Conservation (phyloP, 1,140 invertebrate genomes). For the Zaprionus africanus region DNA sequence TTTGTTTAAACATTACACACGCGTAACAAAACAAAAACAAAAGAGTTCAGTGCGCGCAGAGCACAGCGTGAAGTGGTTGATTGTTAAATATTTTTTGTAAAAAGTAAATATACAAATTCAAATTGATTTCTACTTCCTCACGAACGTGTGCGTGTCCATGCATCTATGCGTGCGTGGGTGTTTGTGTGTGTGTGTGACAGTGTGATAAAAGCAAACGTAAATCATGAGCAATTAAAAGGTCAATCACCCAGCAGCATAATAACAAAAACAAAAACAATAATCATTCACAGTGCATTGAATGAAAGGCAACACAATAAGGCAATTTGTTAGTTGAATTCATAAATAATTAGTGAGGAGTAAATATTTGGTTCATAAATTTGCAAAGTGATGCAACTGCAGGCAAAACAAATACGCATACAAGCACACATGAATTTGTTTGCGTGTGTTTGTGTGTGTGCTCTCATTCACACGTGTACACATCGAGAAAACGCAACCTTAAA, state of each 20-base stretch:
- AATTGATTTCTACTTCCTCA: constrained; percentile 29
- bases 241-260: constrained; percentile 49
- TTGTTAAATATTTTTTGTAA: constrained; percentile 9
- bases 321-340: constrained; percentile 23
- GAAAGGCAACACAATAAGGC: constrained; percentile 11
- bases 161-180: constrained; percentile 16
- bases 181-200: constrained; percentile 25
- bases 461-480: constrained; percentile 24
- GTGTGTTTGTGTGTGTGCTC: constrained; percentile 1
- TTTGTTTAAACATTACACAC: constrained; percentile 28
- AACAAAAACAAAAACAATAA: constrained; percentile 22
- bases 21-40: constrained; percentile 7
- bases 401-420: constrained; percentile 26
- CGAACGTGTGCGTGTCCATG: not conserved
- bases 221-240: constrained; percentile 58
- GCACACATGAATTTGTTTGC: constrained; percentile 7
- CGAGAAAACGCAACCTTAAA: constrained; percentile 38
- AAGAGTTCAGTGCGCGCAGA: not conserved
- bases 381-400: constrained; percentile 48
- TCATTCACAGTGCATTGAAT: constrained; percentile 3
- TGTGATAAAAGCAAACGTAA: constrained; percentile 46
- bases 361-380: constrained; percentile 36
- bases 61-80: not conserved
- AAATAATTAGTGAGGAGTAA: constrained; percentile 27
- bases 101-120: constrained; percentile 3